Base-by-base conservation (phyloP, 2,113 vertebrate species). In the Perccottus glenii region DNA sequence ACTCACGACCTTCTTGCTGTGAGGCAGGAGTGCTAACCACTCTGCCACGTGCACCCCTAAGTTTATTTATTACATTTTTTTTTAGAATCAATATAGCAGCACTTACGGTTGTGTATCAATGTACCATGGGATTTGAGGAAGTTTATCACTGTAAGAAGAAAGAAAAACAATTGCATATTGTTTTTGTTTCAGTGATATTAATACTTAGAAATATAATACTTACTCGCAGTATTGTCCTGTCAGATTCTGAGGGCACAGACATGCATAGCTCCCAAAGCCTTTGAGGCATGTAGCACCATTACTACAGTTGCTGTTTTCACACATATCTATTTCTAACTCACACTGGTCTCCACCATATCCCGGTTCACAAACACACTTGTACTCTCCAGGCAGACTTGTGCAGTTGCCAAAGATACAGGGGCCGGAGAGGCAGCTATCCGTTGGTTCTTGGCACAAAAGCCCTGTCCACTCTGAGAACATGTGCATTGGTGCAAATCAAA, bases 341-440 rank as follows among this genome's bases (percentile, higher is more conserved):
- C 96, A 98, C 35, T 64, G 91, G 0, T 72, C 53, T 2, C 97
- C 95, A 0, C 58, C 64, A 86, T 92, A 94, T 4, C 95, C 95
- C 12, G 66, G 57, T 48, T 96, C 90, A 81, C 96, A 98, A 12
- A 8, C 75, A 73, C 96, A 98, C 62, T 50, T 67, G 5, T 93
- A 96, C 0, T 88, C 90, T 16, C 40, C 69, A 0, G 71, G 45
- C 2, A 83, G 9, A 0, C 83, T 82, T 0, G 78, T 90, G 86
- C 96, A 98, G 91, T 92, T 93, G 48, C 96, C 96, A 3, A 94
- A 89, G 68, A 95, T 0, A 57, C 96, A 98, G n/a, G 96, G 95
- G 43, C 85, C 76, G 4, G 94, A 93, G 65, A 67, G 51, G 57
- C 96, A 98, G 45, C 81, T 77, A 0, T 95, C 73, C 0, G 67